These are phyloP conservation scores for Sphaeramia orbicularis DNA, from an alignment of 2,797 vertebrate genomes.

Conservation along the genomic window DNA sequence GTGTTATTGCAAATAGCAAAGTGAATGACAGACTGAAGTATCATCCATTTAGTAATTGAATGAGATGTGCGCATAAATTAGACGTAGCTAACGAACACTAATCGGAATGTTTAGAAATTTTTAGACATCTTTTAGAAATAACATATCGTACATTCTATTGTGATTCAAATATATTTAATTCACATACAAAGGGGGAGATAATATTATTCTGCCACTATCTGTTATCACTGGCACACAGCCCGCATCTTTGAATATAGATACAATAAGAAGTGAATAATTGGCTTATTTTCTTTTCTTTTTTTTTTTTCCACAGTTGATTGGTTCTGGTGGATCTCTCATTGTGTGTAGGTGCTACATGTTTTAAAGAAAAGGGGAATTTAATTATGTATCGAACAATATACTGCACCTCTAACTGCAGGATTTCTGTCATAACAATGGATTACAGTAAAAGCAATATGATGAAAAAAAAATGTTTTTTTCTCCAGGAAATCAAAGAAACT, in stretches of 20 bases:
- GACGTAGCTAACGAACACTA: constrained; percentile 42
- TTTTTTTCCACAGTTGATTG: constrained; percentile 56
- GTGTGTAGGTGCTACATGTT: constrained; percentile 40
- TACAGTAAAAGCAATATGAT: constrained; percentile 20
- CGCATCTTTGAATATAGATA: constrained; percentile 67
- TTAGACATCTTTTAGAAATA: constrained; percentile 45
- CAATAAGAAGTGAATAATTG: constrained; percentile 62
- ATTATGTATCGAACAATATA: constrained; percentile 47
- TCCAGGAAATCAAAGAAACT: constrained; percentile 12
- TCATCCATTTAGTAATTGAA: constrained; percentile 31
- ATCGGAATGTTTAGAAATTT: constrained; percentile 53
- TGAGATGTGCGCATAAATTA: constrained; percentile 44
- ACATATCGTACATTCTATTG: constrained; percentile 52
- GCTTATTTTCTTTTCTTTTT: constrained; percentile 63
- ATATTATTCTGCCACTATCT: constrained; percentile 64
- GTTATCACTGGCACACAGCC: constrained; percentile 78
- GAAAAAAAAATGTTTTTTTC: constrained; percentile 9
- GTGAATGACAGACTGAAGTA: constrained; percentile 51
- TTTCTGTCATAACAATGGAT: constrained; percentile 12
- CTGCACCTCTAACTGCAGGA: constrained; percentile 42
- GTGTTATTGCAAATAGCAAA: constrained; percentile 42
- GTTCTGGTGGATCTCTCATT: constrained; percentile 62
- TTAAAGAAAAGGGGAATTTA: constrained; percentile 44
- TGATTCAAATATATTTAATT: constrained; percentile 69
- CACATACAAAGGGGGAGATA: constrained; percentile 56